Evolutionary conservation across 1,140 invertebrate species (phyloP), one percentile per base, ranked within the genome.

Genomic region (Episyrphus balteatus): DNA sequence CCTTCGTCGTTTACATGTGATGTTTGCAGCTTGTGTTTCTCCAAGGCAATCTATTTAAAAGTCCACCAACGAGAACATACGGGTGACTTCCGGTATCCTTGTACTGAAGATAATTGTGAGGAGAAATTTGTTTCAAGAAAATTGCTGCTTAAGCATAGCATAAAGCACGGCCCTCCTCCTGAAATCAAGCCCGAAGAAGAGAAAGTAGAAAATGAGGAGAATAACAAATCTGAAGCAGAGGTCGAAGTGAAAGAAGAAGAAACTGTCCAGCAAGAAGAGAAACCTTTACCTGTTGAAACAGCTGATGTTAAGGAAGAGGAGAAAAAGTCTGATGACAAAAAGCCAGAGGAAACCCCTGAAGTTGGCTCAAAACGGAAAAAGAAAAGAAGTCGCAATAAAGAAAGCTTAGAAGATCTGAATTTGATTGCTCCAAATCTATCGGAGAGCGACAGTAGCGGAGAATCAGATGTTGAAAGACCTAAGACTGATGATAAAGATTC

Each of bases 101-200:
- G 88, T 60, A 69, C 62, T 13, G 78, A 84, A 58, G 73, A 74
- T 51, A 68, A 68, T 8, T 92, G 88, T 61, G 66, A 74, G 8
- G 78, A 86, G 53, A 79, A 77, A 50, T 91, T 90, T 69, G 82
- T 92, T 32, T 89, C 87, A 1, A 83, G 83, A 47, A 88, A 86
- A 61, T 59, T 90, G 2, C 58, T 88, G 7, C 54, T 69, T 6
- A 87, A 84, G 59, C 88, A 92, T 63, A 70, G 77, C 51, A 67
- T 64, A 9, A 58, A 53, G 47, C 77, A 81, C 52, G 68, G 71
- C 0, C 46, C 52, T 11, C 36, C 21, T 17, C 34, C 36, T 43
- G 15, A 9, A 17, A 15, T 1, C 17, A 44, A 49, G 59, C 46
- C 66, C 64, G 52, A 50, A 62, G 21, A 48, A 60, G 30, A 48